These are phyloP conservation scores for Oxygymnocypris stewartii DNA, from an alignment of 2,113 vertebrate genomes.

Conservation along the genomic window DNA sequence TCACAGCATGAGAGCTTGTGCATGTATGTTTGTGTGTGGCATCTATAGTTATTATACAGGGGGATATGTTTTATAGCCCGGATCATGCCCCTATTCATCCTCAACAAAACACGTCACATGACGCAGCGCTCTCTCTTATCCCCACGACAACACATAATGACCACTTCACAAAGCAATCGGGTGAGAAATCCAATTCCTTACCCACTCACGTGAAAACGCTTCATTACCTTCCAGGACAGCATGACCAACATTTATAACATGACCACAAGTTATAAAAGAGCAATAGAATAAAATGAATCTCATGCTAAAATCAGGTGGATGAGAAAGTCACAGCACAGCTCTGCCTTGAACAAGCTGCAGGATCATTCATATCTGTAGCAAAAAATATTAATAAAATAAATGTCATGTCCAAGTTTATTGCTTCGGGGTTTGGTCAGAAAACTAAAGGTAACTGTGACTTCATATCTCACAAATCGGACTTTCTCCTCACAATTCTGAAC, in stretches of 20 bases:
- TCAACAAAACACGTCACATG: constrained; percentile 17
- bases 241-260: too few species aligned
- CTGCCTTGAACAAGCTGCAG: background rate
- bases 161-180: constrained; percentile 32
- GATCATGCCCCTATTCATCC: constrained; percentile 2
- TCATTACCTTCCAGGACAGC: background rate
- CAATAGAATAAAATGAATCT: background rate
- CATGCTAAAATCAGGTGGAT: background rate
- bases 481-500: too few species aligned
- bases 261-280: background rate
- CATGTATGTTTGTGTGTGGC: constrained; percentile 14
- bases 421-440: background rate
- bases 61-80: background rate
- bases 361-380: background rate
- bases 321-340: background rate
- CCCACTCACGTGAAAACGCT: background rate
- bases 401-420: background rate
- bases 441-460: too few species aligned
- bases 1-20: background rate
- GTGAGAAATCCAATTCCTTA: constrained; percentile 22
- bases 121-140: background rate
- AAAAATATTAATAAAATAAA: too few species aligned
- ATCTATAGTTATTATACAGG: background rate
- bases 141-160: constrained; percentile 33
- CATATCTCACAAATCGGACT: too few species aligned